Evolutionary conservation across 2,797 vertebrate species (phyloP).

Genomic region (Rhinichthys osculus): DNA sequence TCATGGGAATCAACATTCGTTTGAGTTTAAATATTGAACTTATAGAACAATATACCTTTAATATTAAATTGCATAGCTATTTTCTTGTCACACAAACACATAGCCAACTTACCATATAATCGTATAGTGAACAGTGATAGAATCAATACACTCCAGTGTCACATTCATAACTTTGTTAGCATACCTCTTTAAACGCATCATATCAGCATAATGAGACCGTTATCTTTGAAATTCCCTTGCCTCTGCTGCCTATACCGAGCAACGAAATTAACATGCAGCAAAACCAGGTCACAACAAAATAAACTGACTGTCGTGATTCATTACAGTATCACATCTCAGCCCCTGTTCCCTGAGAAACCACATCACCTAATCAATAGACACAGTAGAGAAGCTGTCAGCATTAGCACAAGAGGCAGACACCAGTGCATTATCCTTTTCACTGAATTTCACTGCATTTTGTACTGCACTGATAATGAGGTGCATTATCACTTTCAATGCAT

Average conservation of each 20-base stretch:
- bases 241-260: slow-evolving; percentile 59
- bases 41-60: not conserved
- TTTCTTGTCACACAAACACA: not conserved
- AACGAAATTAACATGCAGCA: slow-evolving; percentile 73
- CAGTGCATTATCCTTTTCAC: slow-evolving; percentile 5
- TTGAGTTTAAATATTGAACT: not conserved
- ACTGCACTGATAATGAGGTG: too few species aligned
- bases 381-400: slow-evolving; percentile 26
- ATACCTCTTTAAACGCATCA: slow-evolving; percentile 72
- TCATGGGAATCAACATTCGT: not conserved
- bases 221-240: slow-evolving; percentile 76
- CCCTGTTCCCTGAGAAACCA: slow-evolving; percentile 23
- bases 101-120: not conserved
- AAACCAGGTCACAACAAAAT: slow-evolving; percentile 75
- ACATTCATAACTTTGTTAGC: slow-evolving; percentile 68
- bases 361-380: slow-evolving; percentile 41
- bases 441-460: too few species aligned
- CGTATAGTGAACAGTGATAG: not conserved
- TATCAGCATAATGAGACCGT: slow-evolving; percentile 63
- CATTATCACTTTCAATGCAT: not conserved
- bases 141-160: slow-evolving; percentile 59
- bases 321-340: slow-evolving; percentile 35
- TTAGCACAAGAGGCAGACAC: not conserved
- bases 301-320: slow-evolving; percentile 67
- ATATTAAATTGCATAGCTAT: not conserved